A percentile compares a stretch with the other conserved stretches of the same genome.
Evolutionary conservation across 1,140 invertebrate species (phyloP).

Genomic region (Ditylenchus dipsaci): DNA sequence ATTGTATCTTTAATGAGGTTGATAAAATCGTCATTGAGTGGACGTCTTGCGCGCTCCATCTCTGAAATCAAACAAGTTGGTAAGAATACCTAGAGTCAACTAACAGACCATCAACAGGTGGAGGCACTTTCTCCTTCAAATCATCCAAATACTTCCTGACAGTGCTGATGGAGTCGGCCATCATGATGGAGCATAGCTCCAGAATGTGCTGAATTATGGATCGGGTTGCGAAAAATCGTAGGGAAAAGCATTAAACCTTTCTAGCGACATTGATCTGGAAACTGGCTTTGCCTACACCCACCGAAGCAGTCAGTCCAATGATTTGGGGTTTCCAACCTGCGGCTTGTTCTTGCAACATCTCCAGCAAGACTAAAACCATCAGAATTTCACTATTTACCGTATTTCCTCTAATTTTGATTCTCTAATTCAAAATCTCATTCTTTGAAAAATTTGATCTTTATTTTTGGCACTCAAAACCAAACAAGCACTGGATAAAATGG

Average conservation of each 20-base stretch:
- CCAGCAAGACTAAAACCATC: conserved; percentile 39
- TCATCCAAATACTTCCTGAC: conserved; percentile 29
- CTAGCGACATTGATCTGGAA: conserved; percentile 11
- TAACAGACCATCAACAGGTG: conserved; percentile 25
- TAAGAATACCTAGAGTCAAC: neutral
- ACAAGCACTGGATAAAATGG: too few species aligned
- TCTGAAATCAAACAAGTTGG: conserved; percentile 12
- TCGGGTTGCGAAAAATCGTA: neutral
- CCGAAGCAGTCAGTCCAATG: conserved; percentile 45
- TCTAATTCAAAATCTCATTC: too few species aligned
- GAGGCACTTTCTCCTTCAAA: conserved; percentile 18
- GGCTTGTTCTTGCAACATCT: conserved; percentile 16
- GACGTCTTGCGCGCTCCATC: conserved; percentile 19
- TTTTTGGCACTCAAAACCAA: too few species aligned
- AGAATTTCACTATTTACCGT: neutral
- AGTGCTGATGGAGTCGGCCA: conserved; percentile 31
- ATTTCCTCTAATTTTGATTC: too few species aligned
- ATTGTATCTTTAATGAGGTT: conserved; percentile 19
- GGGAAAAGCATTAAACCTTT: neutral
- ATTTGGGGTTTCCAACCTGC: conserved; percentile 30
- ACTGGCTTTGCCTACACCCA: conserved; percentile 34
- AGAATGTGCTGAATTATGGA: conserved; percentile 31
- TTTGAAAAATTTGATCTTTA: too few species aligned
- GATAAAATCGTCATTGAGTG: conserved; percentile 12
- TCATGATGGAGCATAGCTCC: conserved; percentile 20